Percentiles rank a stretch among this genome's conserved stretches.
Evolutionary conservation across 2,888 invertebrate species (phyloP).

Genomic region (Caenorhabditis sp.): DNA sequence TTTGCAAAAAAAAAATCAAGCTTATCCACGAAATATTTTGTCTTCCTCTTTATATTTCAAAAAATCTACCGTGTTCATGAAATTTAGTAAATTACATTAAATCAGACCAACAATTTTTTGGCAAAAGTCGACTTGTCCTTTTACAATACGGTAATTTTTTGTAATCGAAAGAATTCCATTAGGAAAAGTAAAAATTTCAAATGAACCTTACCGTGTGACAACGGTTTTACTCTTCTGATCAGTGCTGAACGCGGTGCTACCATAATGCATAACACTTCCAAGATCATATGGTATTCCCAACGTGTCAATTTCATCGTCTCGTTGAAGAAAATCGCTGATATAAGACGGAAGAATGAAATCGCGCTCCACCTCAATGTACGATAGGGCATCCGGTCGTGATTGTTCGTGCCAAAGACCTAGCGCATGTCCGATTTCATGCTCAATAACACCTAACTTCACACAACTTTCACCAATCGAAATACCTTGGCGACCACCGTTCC

Average conservation of each 20-base stretch:
- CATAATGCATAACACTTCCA: slow-evolving; percentile 70
- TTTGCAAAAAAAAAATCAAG: no score
- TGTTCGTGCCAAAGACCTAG: slow-evolving; percentile 71
- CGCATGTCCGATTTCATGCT: slow-evolving; percentile 70
- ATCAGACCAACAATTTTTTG: no score
- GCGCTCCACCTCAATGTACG: slow-evolving; percentile 50
- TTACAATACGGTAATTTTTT: no score
- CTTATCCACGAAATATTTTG: no score
- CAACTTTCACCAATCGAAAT: slow-evolving; percentile 70
- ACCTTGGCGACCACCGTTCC: slow-evolving; percentile 69
- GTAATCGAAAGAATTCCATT: no score
- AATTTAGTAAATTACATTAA: no score
- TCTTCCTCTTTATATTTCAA: no score
- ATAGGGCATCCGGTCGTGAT: slow-evolving; percentile 65
- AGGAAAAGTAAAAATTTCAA: no score
- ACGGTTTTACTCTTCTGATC: slow-evolving; percentile 67
- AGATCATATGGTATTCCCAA: slow-evolving; percentile 68
- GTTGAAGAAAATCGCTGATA: slow-evolving; percentile 65
- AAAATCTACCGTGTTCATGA: no score
- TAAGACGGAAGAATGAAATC: slow-evolving; percentile 65
- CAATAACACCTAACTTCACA: slow-evolving; percentile 66
- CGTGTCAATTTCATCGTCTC: slow-evolving; percentile 48
- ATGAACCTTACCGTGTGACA: slow-evolving; percentile 54
- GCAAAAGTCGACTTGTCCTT: no score
- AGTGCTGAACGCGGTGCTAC: slow-evolving; percentile 67